Percentiles rank a stretch among this genome's conserved stretches.
phyloP scores from a whole-genome alignment of 2,888 invertebrate species.

The Drosophila leonis region DNA sequence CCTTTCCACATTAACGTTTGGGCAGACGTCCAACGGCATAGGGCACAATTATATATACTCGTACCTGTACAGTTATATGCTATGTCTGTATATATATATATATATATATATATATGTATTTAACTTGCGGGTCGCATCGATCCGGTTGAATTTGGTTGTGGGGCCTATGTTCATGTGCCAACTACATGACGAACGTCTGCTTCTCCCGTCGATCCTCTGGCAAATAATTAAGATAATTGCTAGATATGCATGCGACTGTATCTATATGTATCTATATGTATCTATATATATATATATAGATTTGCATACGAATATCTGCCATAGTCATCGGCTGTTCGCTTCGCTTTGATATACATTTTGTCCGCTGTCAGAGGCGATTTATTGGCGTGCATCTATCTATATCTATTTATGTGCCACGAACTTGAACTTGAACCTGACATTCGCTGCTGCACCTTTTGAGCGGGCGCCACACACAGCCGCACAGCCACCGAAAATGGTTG shows the following conservation, averaged over 20 bases:
- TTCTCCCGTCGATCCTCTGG: conserved; percentile 24
- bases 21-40: conserved; percentile 70
- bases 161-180: conserved; percentile 47
- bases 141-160: conserved; percentile 68
- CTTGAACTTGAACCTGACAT: conserved; percentile 73
- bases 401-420: conserved; percentile 20
- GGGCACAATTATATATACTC: conserved; percentile 46
- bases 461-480: conserved; percentile 16
- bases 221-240: conserved; percentile 70
- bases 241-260: conserved; percentile 20
- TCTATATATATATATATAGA: conserved; percentile 5
- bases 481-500: conserved; percentile 4
- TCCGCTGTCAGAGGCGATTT: conserved; percentile 49
- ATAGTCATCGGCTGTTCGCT: conserved; percentile 21
- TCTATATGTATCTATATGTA: conserved; percentile 4
- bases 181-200: conserved; percentile 31
- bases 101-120: conserved; percentile 23
- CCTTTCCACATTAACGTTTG: conserved; percentile 28
- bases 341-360: conserved; percentile 42
- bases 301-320: not conserved
- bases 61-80: conserved; percentile 8
- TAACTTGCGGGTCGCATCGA: conserved; percentile 48
- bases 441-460: conserved; percentile 6
- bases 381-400: conserved; percentile 39
- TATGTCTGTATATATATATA: not conserved